Evolutionary conservation across 1,140 invertebrate species (phyloP).

Genomic region (Solen grandis): DNA sequence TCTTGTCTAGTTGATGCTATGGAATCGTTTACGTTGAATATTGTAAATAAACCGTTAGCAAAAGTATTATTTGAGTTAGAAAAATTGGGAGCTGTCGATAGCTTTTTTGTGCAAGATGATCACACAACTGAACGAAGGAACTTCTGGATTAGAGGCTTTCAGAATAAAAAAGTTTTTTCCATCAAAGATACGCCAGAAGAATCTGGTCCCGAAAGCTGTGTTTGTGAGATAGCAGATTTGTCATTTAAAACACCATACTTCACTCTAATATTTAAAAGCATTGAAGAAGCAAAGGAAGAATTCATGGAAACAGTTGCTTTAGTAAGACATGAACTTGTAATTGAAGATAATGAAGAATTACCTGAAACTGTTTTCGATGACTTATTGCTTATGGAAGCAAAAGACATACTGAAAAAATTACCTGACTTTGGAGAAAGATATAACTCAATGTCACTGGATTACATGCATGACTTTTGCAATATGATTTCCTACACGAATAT

Average conservation of each 20-base stretch:
- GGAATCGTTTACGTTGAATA: background rate
- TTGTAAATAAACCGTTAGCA: slow-evolving; percentile 14
- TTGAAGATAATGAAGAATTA: slow-evolving; percentile 7
- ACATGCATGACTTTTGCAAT: slow-evolving; percentile 37
- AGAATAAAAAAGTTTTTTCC: slow-evolving; percentile 1
- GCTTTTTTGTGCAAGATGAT: slow-evolving; percentile 6
- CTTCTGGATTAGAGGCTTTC: background rate
- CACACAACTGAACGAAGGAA: background rate
- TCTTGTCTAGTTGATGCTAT: slow-evolving; percentile 33
- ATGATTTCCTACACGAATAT: background rate
- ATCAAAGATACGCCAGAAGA: slow-evolving; percentile 1
- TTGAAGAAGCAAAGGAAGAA: slow-evolving; percentile 13
- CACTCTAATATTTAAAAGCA: background rate
- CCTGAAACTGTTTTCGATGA: slow-evolving; percentile 7
- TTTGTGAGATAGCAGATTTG: background rate
- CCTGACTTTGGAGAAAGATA: background rate
- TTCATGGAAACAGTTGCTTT: slow-evolving; percentile 14
- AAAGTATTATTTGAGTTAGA: slow-evolving; percentile 37
- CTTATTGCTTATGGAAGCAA: background rate
- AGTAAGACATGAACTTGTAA: background rate
- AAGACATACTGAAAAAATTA: background rate
- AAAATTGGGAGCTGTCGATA: slow-evolving; percentile 6
- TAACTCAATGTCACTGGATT: background rate
- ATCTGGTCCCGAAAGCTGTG: slow-evolving; percentile 41
- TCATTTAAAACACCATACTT: slow-evolving; percentile 29